Evolutionary conservation across 2,113 vertebrate species (phyloP).

Genomic region (Sinosuthora webbiana): DNA sequence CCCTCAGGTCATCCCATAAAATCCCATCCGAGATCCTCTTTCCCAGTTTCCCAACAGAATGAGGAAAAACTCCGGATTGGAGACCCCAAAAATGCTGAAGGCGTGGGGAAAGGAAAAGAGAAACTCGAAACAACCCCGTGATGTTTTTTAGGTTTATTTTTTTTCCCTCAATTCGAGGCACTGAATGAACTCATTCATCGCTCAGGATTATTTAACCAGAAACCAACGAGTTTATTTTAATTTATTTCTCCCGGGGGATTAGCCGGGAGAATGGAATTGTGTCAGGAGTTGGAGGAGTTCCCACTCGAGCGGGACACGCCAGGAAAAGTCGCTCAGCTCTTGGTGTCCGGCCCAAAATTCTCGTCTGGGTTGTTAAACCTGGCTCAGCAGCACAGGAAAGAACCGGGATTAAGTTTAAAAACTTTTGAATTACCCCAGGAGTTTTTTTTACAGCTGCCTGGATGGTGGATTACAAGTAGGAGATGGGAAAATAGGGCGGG

Average conservation of each 20-base stretch:
- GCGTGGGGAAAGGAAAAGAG: not conserved
- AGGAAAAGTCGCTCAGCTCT: not conserved
- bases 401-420: not conserved
- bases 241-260: not conserved
- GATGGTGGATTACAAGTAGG: not conserved
- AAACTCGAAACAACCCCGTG: not conserved
- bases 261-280: not conserved
- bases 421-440: no score
- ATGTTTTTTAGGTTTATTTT: not conserved
- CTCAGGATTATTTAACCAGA: not conserved
- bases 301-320: not conserved
- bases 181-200: not conserved
- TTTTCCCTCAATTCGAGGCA: not conserved
- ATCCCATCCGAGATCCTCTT: accelerated
- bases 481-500: not conserved
- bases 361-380: not conserved
- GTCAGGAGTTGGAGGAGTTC: not conserved
- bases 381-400: not conserved
- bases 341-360: not conserved
- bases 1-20: not conserved
- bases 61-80: not conserved
- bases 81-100: not conserved
- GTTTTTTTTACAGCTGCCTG: not conserved
- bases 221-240: not conserved
- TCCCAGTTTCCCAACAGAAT: not conserved